These are phyloP conservation scores for Monomorium pharaonis DNA, from an alignment of 1,140 invertebrate species.

Conservation along the genomic window DNA sequence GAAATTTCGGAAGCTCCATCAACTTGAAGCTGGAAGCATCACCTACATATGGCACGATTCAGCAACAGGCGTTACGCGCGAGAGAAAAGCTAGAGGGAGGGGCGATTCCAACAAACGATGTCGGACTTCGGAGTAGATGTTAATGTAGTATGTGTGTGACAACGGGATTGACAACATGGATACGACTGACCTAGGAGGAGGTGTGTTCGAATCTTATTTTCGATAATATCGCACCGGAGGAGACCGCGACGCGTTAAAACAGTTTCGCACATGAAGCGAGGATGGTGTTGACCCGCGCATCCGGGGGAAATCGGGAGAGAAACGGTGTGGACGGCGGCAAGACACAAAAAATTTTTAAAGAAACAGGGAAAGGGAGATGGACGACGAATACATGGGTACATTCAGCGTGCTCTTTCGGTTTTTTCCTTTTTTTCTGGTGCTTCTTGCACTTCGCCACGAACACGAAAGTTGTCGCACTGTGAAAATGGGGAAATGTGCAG, in stretches of 20 bases:
- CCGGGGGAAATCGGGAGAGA: constrained; percentile 17
- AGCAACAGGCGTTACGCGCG: constrained; percentile 62
- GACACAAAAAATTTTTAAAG: background rate
- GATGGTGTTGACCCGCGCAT: constrained; percentile 27
- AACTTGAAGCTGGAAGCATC: background rate
- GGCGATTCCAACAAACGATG: constrained; percentile 84
- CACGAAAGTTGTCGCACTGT: background rate
- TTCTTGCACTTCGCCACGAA: background rate
- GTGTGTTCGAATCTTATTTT: constrained; percentile 79
- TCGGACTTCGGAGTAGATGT: constrained; percentile 84
- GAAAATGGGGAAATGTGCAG: constrained; percentile 16
- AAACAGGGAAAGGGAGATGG: background rate
- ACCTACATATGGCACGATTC: constrained; percentile 63
- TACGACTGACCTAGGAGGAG: constrained; percentile 84
- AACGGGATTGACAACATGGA: constrained; percentile 85
- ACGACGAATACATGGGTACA: background rate
- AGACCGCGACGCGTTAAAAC: constrained; percentile 14
- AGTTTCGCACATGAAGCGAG: background rate
- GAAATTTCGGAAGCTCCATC: constrained; percentile 20
- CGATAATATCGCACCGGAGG: constrained; percentile 58
- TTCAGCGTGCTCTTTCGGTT: background rate
- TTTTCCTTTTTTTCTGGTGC: background rate
- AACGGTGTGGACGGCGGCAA: background rate
- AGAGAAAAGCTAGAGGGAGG: constrained; percentile 77
- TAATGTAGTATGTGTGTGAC: constrained; percentile 86